Evolutionary conservation across 2,888 invertebrate species (phyloP).

Genomic region (Eustalomyia histrio): DNA sequence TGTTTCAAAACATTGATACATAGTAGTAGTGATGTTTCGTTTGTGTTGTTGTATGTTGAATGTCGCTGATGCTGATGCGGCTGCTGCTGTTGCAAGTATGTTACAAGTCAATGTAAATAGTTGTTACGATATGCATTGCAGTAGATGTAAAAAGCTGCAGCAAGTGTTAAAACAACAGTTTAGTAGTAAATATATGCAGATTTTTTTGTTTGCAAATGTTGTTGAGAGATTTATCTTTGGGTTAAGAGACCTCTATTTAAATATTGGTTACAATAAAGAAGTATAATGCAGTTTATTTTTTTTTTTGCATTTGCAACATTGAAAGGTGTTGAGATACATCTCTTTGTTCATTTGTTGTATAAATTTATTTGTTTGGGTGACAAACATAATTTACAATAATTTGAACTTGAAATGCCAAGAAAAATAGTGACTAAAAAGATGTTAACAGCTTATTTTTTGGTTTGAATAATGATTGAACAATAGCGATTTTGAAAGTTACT

Average conservation of each 20-base stretch:
- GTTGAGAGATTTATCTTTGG: constrained; percentile 61
- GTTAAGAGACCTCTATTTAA: constrained; percentile 63
- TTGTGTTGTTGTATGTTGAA: constrained; percentile 28
- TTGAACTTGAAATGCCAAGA: constrained; percentile 52
- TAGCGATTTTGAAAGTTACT: constrained; percentile 26
- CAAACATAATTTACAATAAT: constrained; percentile 63
- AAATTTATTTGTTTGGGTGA: constrained; percentile 62
- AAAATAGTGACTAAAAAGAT: constrained; percentile 2
- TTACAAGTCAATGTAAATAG: constrained; percentile 60
- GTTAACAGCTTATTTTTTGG: constrained; percentile 32
- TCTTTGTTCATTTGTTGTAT: constrained; percentile 47
- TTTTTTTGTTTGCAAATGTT: constrained; percentile 38
- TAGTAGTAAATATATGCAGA: constrained; percentile 65
- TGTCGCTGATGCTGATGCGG: constrained; percentile 26
- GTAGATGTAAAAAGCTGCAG: constrained; percentile 17
- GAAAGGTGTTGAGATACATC: constrained; percentile 64
- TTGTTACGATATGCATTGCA: constrained; percentile 60
- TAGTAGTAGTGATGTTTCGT: constrained; percentile 39
- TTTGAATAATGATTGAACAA: constrained; percentile 32
- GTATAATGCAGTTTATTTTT: constrained; percentile 57
- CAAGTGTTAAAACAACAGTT: constrained; percentile 69
- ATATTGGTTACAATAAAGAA: constrained; percentile 61
- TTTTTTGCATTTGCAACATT: constrained; percentile 44
- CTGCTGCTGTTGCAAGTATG: constrained; percentile 34
- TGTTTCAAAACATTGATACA: background rate